phyloP scores from a whole-genome alignment of 64 coral and sea anemone species.

The Hydrozoanthus tunicans region DNA sequence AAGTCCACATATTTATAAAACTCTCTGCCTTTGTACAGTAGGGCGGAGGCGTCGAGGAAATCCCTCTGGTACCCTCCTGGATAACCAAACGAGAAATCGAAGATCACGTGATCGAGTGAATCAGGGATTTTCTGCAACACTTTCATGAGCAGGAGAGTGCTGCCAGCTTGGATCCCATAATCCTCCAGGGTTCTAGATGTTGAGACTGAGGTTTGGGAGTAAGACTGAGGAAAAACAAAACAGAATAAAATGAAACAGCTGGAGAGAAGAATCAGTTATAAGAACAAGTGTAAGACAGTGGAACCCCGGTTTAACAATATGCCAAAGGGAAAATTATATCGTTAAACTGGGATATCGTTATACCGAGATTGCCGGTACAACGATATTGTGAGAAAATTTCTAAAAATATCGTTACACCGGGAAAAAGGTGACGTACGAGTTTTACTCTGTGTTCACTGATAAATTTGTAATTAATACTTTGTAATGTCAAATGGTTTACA shows the following conservation, averaged over 20 bases:
- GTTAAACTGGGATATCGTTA: no score
- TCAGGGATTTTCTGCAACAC: slow-evolving; percentile 53
- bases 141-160: slow-evolving; percentile 32
- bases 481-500: no score
- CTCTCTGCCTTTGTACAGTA: slow-evolving; percentile 48
- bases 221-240: slow-evolving; percentile 11
- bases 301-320: no score
- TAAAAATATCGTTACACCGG: no score
- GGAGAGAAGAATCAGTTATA: neutral
- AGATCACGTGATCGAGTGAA: slow-evolving; percentile 42
- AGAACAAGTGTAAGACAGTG: no score
- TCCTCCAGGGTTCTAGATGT: neutral
- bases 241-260: neutral
- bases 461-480: no score
- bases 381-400: no score
- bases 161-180: slow-evolving; percentile 43
- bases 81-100: slow-evolving; percentile 63
- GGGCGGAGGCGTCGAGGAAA: slow-evolving; percentile 59
- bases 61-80: slow-evolving; percentile 18
- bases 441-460: no score
- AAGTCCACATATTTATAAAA: slow-evolving; percentile 69
- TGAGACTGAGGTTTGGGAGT: neutral
- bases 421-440: no score
- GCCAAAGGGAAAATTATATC: no score
- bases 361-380: no score